Conservation (phyloP, 2,888 invertebrate genomes). For the Ennomos erosarius region DNA sequence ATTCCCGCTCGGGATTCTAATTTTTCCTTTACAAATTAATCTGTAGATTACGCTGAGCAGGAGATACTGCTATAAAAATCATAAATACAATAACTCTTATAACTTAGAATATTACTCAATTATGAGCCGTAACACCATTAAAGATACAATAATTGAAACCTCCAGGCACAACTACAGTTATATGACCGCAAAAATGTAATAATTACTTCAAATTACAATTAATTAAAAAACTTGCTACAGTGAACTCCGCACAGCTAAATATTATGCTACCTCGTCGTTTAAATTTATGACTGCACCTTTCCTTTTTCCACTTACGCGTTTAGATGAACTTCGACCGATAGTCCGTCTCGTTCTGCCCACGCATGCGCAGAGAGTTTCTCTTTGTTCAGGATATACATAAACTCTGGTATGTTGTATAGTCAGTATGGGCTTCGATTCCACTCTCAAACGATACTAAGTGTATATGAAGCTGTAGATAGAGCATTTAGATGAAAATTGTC, state of each 20-base stretch:
- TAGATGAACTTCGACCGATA: slow-evolving; percentile 47
- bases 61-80: too few relatives aligned
- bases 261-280: slow-evolving; percentile 37
- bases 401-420: slow-evolving; percentile 1
- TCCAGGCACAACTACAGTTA: not conserved
- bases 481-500: too few relatives aligned
- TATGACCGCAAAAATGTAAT: slow-evolving; percentile 5
- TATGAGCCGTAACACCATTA: too few relatives aligned
- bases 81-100: too few relatives aligned
- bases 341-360: slow-evolving; percentile 43
- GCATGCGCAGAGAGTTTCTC: slow-evolving; percentile 52
- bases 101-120: too few relatives aligned
- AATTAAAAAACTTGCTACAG: slow-evolving; percentile 13
- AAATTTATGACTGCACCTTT: slow-evolving; percentile 57
- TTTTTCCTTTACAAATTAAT: too few relatives aligned
- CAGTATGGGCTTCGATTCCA: slow-evolving; percentile 21
- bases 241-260: slow-evolving; percentile 22
- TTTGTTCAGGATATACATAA: slow-evolving; percentile 47
- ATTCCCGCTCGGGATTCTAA: too few relatives aligned
- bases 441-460: not conserved
- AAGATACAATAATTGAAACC: too few relatives aligned
- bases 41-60: too few relatives aligned
- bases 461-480: too few relatives aligned
- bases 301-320: slow-evolving; percentile 34
- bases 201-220: slow-evolving; percentile 27